Conservation (phyloP, 2,888 invertebrate species). For the Dromius quadrimaculatus region DNA sequence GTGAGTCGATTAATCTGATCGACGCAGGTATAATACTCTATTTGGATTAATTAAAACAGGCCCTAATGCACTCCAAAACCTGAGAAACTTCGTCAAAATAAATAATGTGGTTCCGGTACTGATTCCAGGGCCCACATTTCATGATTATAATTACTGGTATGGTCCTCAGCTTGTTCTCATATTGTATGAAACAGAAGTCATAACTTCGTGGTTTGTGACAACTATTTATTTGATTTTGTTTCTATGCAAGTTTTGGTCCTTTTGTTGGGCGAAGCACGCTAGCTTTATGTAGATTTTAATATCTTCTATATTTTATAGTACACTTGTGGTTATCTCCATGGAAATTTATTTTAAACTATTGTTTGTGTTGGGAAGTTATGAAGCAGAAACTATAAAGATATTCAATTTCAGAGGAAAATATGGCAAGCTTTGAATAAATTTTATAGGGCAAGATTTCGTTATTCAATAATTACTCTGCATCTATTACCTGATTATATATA, state of each 20-base stretch:
- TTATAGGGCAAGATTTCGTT: too few species aligned
- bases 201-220: slow-evolving; percentile 17
- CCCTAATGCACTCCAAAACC: too few species aligned
- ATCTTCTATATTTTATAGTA: slow-evolving; percentile 28
- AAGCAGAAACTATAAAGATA: slow-evolving; percentile 16
- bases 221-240: slow-evolving; percentile 33
- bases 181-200: slow-evolving; percentile 3
- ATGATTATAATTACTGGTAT: slow-evolving; percentile 11
- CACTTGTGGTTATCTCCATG: slow-evolving; percentile 31
- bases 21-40: too few species aligned
- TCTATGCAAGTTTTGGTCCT: not conserved
- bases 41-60: too few species aligned
- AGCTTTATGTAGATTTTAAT: slow-evolving; percentile 32
- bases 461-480: too few species aligned
- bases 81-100: too few species aligned
- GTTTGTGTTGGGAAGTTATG: slow-evolving; percentile 19
- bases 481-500: too few species aligned
- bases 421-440: too few species aligned
- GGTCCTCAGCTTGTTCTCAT: slow-evolving; percentile 6
- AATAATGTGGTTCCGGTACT: too few species aligned
- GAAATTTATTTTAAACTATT: slow-evolving; percentile 33
- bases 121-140: slow-evolving; percentile 2
- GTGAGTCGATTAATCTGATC: too few species aligned
- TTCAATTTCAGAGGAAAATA: slow-evolving; percentile 28
- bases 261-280: slow-evolving; percentile 16